These are phyloP conservation scores for Araneus ventricosus DNA, from an alignment of 1,140 invertebrate genomes.

Conservation along the genomic window DNA sequence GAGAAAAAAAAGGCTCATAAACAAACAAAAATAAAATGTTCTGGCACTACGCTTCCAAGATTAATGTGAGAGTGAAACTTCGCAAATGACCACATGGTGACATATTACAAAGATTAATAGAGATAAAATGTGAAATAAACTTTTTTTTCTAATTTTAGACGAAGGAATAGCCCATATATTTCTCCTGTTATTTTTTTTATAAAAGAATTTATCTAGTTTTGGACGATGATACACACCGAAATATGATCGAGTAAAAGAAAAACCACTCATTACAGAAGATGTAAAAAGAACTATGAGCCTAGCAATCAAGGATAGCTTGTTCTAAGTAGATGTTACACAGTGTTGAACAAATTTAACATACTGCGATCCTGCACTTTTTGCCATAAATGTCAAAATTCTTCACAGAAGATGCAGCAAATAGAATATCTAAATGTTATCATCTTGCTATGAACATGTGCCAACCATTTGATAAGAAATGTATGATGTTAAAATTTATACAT, in stretches of 20 bases:
- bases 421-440: too few species aligned
- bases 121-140: constrained; percentile 18
- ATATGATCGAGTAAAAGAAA: not conserved
- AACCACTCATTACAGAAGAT: not conserved
- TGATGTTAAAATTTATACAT: too few species aligned
- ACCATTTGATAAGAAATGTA: too few species aligned
- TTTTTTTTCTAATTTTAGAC: not conserved
- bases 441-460: too few species aligned
- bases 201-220: not conserved
- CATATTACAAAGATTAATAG: constrained; percentile 38
- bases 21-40: not conserved
- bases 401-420: too few species aligned
- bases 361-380: too few species aligned
- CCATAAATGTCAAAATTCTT: too few species aligned
- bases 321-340: not conserved
- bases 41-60: not conserved
- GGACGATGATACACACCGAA: not conserved
- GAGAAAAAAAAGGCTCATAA: not conserved
- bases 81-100: not conserved
- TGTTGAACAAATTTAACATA: constrained; percentile 4
- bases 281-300: not conserved
- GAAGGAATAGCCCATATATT: not conserved
- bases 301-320: not conserved
- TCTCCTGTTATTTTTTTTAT: not conserved
- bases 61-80: constrained; percentile 15